Evolutionary conservation across 2,113 vertebrate genomes (phyloP), one percentile per base, ranked within the genome.

Genomic region (Myotis davidii): DNA sequence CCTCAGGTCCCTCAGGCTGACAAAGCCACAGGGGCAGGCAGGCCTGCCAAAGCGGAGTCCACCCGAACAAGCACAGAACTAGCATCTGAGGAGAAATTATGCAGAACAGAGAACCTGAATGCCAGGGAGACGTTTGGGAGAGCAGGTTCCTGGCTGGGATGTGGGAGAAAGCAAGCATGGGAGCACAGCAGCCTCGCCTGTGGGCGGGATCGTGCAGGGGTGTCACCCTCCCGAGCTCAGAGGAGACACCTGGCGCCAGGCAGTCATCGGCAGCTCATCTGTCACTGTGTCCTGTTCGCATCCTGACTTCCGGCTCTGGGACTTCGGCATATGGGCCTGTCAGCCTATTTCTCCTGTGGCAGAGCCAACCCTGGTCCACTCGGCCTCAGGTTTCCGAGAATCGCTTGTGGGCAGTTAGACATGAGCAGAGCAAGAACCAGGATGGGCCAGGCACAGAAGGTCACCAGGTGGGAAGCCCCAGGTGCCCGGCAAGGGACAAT

Each of bases 131-230:
- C 34, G 13, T 34, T 32, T 52, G 45, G 37, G 45, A 52, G 45
- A 67, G 39, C 79, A n/a, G 20, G 59, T 11, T 25, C 70, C 48
- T 18, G 17, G 32, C 32, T 13, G 20, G 48, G 32, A 3, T 27
- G 32, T 9, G 17, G 12, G 45, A 76, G 54, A 72, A 34, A 81
- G 82, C 34, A 45, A 29, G 39, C 37, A 1, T 0, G 1, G 25
- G 5, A 39, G 61, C 42, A 7, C 34, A 52, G 17, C 11, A 48
- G 27, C 50, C 76, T 61, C 9, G 9, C 16, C 39, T 16, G 14
- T 0, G 5, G n/a, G 37, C 34, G 1, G 14, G 52, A 17, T n/a
- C 27, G 6, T 9, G 59, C 14, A 0, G 29, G 11, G 14, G 11
- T 18, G 52, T 85, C 59, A 39, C 16, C 16, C 17, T 91, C 34